Conservation (phyloP, 2,888 invertebrate species). For the Gymnocheta viridis region DNA sequence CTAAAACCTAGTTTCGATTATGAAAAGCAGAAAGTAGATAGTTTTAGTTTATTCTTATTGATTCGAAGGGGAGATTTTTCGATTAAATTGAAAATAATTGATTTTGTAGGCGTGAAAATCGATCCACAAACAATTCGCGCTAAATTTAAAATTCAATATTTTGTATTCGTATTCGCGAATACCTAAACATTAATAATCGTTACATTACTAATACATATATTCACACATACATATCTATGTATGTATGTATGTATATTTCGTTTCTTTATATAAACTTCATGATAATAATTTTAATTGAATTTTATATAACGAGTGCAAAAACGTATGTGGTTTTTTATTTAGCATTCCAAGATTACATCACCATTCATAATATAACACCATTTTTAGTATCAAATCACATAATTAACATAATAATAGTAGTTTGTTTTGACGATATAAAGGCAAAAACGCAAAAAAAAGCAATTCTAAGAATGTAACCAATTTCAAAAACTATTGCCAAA, state of each 20-base stretch:
- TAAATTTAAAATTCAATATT: too few relatives aligned
- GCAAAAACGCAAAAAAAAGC: not conserved
- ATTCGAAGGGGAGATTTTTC: too few relatives aligned
- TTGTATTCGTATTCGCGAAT: too few relatives aligned
- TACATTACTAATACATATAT: too few relatives aligned
- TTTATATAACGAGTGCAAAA: not conserved
- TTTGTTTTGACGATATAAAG: not conserved
- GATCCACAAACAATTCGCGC: too few relatives aligned
- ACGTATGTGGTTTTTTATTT: not conserved
- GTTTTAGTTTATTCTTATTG: too few relatives aligned
- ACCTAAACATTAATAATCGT: too few relatives aligned
- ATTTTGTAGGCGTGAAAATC: too few relatives aligned
- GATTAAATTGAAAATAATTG: too few relatives aligned
- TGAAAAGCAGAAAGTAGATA: too few relatives aligned
- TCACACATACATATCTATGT: too few relatives aligned
- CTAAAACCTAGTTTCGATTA: too few relatives aligned
- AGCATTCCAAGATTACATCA: conserved; percentile 21
- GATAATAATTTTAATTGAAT: not conserved
- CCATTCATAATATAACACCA: not conserved
- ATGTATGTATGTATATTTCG: not conserved
- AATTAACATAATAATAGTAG: not conserved
- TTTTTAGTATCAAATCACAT: not conserved
- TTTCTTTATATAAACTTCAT: not conserved
- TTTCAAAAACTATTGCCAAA: not conserved
- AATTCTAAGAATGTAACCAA: not conserved